Evolutionary conservation across 2,888 invertebrate genomes (phyloP), one percentile per base, ranked within the genome.

Genomic region (Seira sanloemensis): DNA sequence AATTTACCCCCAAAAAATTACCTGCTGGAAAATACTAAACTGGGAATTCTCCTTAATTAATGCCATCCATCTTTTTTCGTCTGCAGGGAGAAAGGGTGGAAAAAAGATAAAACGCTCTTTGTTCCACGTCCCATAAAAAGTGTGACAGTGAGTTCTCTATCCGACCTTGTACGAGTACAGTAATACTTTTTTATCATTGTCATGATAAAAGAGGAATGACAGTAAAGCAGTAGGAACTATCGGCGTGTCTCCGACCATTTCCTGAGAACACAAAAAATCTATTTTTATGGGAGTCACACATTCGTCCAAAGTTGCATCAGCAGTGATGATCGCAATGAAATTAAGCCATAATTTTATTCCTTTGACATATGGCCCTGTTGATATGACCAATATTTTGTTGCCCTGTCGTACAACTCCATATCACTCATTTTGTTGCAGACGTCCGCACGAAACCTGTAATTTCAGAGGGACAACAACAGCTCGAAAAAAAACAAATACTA

Each of bases 251-350:
- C 50, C 50, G 16, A 50, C 50, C 2, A 50, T 50, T 50, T 12
- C n/a, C n/a, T n/a, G n/a, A n/a, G n/a, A n/a, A n/a, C n/a, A n/a
- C n/a, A n/a, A n/a, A 50, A 16, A n/a, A 18, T 12, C n/a, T 18
- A 50, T 50, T 50, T 12, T 7, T 12, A 37, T 4, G 50, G 50
- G 50, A 50, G 16, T 2, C 12, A 37, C 37, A 7, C 50, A n/a
- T 2, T 18, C n/a, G 50, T 12, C 12, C 50, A 50, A 50, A 50
- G 50, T 50, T 50, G n/a, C n/a, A 1, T 50, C 50, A 50, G n/a
- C 50, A 23, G 4, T 62, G 62, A 62, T 62, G 62, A 62, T 62
- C 21, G n/a, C 62, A 62, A 62, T 62, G 19, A 62, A 62, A 62
- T 62, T 62, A 21, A 62, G 62, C 62, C n/a, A 62, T 62, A 62